Percentiles rank a stretch among this genome's conserved stretches.
phyloP scores from a whole-genome alignment of 2,888 invertebrate species.

The Hymenopus coronatus region DNA sequence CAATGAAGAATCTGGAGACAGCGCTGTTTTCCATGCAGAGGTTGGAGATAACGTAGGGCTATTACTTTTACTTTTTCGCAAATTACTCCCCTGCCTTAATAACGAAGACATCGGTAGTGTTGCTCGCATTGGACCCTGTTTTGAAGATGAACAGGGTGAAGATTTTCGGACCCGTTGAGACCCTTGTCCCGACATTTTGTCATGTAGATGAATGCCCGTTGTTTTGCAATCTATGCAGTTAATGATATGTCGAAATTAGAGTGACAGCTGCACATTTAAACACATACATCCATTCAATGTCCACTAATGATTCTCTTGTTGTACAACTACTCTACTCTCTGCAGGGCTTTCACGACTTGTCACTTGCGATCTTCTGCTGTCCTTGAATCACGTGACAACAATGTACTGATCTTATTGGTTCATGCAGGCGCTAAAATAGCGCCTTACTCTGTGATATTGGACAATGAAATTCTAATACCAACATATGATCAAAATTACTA shows the following conservation, averaged over 20 bases:
- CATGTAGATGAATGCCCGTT: slow-evolving; percentile 52
- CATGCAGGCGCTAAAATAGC: slow-evolving; percentile 18
- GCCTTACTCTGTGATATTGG: slow-evolving; percentile 21
- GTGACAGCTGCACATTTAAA: slow-evolving; percentile 31
- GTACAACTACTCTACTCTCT: slow-evolving; percentile 33
- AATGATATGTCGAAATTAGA: slow-evolving; percentile 34
- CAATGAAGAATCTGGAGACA: slow-evolving; percentile 66
- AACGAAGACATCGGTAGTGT: slow-evolving; percentile 73
- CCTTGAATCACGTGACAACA: slow-evolving; percentile 32
- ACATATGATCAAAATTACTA: slow-evolving; percentile 12
- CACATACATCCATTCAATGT: slow-evolving; percentile 33
- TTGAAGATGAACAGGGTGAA: slow-evolving; percentile 59
- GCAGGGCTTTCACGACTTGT: slow-evolving; percentile 34
- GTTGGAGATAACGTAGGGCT: slow-evolving; percentile 67
- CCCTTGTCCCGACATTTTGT: slow-evolving; percentile 54
- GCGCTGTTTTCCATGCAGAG: slow-evolving; percentile 61
- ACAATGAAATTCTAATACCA: slow-evolving; percentile 22
- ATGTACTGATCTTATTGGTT: slow-evolving; percentile 26
- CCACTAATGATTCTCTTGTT: slow-evolving; percentile 26
- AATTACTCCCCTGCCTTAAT: slow-evolving; percentile 61
- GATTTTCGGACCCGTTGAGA: slow-evolving; percentile 60
- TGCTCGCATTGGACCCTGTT: slow-evolving; percentile 70
- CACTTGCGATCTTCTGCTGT: slow-evolving; percentile 35
- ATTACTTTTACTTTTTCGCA: slow-evolving; percentile 59
- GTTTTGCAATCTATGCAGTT: slow-evolving; percentile 29